Conservation (phyloP, 2,797 vertebrate species). For the Pitangus sulphuratus region DNA sequence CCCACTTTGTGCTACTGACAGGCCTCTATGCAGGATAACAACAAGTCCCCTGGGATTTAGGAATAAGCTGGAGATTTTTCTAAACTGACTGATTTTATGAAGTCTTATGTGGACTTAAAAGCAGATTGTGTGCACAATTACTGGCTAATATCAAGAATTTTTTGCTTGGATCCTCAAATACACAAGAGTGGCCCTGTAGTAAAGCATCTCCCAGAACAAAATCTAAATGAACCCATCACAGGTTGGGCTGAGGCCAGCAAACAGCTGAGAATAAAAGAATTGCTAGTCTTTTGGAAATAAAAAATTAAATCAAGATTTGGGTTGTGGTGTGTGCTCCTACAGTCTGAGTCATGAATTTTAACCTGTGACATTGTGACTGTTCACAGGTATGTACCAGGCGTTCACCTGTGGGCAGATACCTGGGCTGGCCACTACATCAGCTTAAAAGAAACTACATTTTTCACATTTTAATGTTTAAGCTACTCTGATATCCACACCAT, state of each 20-base stretch:
- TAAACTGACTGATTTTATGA: neutral
- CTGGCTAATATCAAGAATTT: neutral
- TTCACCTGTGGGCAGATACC: neutral
- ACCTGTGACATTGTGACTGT: neutral
- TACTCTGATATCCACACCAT: neutral
- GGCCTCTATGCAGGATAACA: neutral
- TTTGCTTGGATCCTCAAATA: neutral
- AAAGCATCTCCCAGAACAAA: neutral
- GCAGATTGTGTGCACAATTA: neutral
- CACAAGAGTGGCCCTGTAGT: neutral
- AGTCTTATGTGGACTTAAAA: neutral
- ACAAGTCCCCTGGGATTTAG: neutral
- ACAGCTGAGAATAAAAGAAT: neutral
- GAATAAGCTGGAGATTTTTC: neutral
- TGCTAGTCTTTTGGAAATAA: neutral
- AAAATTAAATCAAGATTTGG: neutral
- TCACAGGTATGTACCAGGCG: neutral
- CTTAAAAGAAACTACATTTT: rapidly evolving
- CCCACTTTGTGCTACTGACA: neutral
- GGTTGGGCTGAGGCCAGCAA: neutral
- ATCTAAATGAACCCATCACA: neutral
- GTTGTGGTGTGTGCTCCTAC: too few relatives aligned
- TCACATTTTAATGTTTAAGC: neutral
- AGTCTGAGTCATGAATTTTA: rapidly evolving
- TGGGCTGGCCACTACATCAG: neutral